Percentiles rank a stretch among this genome's conserved stretches.
Conservation (phyloP, 2,888 invertebrate species). For the Scrobipalpa costella region DNA sequence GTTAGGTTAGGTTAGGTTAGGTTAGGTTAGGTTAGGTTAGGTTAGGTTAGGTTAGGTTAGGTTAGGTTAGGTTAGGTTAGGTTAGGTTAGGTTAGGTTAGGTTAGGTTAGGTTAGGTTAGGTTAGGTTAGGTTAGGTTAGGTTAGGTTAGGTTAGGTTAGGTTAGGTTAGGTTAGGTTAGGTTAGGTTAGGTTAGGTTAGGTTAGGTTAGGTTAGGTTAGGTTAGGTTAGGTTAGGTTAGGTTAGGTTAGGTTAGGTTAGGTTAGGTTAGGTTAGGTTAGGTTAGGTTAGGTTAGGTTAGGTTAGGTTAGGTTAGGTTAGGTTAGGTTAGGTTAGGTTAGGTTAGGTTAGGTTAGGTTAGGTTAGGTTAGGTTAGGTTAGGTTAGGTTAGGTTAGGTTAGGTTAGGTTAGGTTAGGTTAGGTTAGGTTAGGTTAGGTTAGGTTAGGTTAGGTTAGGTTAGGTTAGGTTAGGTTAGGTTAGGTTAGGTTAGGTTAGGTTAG, state of each 20-base stretch:
- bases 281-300: constrained; percentile 31
- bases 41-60: constrained; percentile 33
- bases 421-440: constrained; percentile 33
- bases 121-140: constrained; percentile 31
- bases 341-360: constrained; percentile 26
- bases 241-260: constrained; percentile 35
- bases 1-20: constrained; percentile 31
- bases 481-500: constrained; percentile 30
- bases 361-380: constrained; percentile 32
- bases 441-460: constrained; percentile 34
- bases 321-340: constrained; percentile 34
- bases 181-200: constrained; percentile 32
- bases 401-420: constrained; percentile 30
- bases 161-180: constrained; percentile 33
- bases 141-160: constrained; percentile 32
- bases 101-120: constrained; percentile 31
- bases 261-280: constrained; percentile 32
- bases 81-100: constrained; percentile 25
- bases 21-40: constrained; percentile 32
- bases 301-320: constrained; percentile 31
- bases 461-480: constrained; percentile 32
- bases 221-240: constrained; percentile 32
- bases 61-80: constrained; percentile 32
- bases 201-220: constrained; percentile 32
- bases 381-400: constrained; percentile 34